Base-by-base conservation (phyloP, 2,888 invertebrate genomes). In the Synergus laeviventris region DNA sequence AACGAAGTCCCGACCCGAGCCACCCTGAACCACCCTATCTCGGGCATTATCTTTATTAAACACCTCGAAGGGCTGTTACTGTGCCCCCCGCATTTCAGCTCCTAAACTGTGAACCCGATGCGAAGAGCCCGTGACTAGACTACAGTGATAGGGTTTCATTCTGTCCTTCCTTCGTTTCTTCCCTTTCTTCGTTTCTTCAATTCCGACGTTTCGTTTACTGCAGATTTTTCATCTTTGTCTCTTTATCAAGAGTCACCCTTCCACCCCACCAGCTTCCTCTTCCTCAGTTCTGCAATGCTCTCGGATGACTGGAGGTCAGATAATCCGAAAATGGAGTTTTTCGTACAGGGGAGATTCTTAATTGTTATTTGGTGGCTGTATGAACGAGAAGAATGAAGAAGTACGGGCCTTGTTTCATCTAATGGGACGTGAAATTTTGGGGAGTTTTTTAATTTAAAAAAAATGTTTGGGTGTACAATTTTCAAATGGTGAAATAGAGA, bases 11-110 rank as follows among this genome's bases (percentile, higher is more conserved):
- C 87, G 86, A 87, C 87, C 86, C 85, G 84, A 74, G 78, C 76
- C 74, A 74, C 70, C 73, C 73, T 80, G 79, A 84, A 85, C 83
- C 84, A 84, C 86, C 87, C 89, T 87, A 88, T 88, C 88, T 87
- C 86, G 85, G 85, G 89, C 89, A 89, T 90, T 90, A 90, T 89
- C 89, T 89, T 89, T 90, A 90, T 90, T 90, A 90, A 90, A 89
- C 89, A 90, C 89, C 89, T 89, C 87, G 83, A 82, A 84, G 85
- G 82, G 83, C 81, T 79, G 83, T 81, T 80, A 77, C 83, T 81
- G 76, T 80, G 64, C 74, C 66, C 77, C 80, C 78, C 78, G 79
- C 75, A 79, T 79, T 79, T 79, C 81, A 79, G 76, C 78, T 79
- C 73, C 81, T 77, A 77, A 79, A 78, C 79, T 78, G 74, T 73